Percentiles rank a stretch among this genome's conserved stretches.
phyloP scores from a whole-genome alignment of 2,113 vertebrate species.

The Galemys pyrenaicus region DNA sequence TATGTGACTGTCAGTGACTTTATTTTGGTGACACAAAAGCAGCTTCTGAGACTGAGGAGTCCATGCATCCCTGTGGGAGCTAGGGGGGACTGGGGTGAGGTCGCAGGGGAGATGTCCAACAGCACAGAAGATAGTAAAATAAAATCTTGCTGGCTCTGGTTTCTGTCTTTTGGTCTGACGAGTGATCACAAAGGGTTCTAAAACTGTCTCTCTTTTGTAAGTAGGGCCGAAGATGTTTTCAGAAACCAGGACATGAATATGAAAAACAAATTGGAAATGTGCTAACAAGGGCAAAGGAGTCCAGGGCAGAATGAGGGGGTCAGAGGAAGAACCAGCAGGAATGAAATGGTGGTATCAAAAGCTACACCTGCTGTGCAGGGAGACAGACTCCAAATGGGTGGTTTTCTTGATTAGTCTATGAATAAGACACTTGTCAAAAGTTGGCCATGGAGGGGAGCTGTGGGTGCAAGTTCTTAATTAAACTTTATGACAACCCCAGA shows the following conservation, averaged over 20 bases:
- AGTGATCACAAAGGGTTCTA: constrained; percentile 49
- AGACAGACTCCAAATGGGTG: background rate
- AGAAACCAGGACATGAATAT: constrained; percentile 32
- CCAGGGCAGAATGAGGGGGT: background rate
- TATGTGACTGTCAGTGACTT: background rate
- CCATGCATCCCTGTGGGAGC: background rate
- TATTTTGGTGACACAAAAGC: background rate
- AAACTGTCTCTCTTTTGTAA: constrained; percentile 50
- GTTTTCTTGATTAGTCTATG: background rate
- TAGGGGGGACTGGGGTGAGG: too few species aligned
- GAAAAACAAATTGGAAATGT: background rate
- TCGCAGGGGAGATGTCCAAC: background rate
- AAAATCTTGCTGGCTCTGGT: background rate
- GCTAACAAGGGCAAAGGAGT: background rate
- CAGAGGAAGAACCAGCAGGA: background rate
- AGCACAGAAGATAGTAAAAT: background rate
- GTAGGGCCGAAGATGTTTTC: constrained; percentile 4
- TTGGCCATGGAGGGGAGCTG: background rate
- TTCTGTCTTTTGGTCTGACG: background rate
- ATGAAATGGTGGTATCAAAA: background rate
- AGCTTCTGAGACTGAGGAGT: background rate
- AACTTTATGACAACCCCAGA: background rate
- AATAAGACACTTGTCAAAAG: background rate
- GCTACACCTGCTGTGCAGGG: too few species aligned
- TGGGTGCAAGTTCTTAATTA: background rate